Evolutionary conservation across 2,113 vertebrate genomes (phyloP).

Genomic region (Thalassoma bifasciatum): DNA sequence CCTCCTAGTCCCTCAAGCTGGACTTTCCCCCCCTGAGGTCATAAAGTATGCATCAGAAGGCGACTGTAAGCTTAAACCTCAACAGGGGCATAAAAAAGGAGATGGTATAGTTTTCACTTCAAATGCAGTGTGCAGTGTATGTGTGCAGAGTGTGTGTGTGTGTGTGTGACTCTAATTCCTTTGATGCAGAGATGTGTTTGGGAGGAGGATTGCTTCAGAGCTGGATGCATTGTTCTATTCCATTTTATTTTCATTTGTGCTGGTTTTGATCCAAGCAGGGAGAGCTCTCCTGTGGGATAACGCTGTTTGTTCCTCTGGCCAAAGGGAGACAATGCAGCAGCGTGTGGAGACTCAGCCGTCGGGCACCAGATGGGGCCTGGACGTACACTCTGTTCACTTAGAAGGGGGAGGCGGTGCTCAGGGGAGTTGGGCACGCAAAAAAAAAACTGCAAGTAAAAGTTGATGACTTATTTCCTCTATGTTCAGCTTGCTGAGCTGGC

Average conservation of each 20-base stretch:
- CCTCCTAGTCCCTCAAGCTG: conserved; percentile 15
- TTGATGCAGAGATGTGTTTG: conserved; percentile 18
- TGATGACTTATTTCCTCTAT: conserved; percentile 86
- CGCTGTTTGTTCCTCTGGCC: conserved; percentile 54
- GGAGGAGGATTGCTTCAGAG: conserved; percentile 22
- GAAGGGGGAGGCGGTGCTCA: conserved; percentile 32
- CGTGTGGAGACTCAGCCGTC: conserved; percentile 47
- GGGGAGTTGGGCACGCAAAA: conserved; percentile 33
- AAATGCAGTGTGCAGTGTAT: background rate
- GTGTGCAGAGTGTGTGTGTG: background rate
- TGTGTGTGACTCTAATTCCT: background rate
- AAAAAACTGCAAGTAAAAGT: conserved; percentile 80
- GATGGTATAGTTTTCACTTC: background rate
- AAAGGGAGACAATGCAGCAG: conserved; percentile 45
- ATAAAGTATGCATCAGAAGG: conserved; percentile 65
- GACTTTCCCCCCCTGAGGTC: conserved; percentile 43
- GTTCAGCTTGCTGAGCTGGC: conserved; percentile 84
- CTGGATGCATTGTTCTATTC: conserved; percentile 38
- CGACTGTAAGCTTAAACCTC: conserved; percentile 55
- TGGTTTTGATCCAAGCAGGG: conserved; percentile 51
- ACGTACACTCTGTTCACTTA: conserved; percentile 47
- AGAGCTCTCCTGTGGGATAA: conserved; percentile 41
- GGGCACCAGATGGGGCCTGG: conserved; percentile 80
- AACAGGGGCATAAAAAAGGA: conserved; percentile 51
- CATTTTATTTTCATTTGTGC: conserved; percentile 54